These are phyloP conservation scores for Saxidomus purpurata DNA, from an alignment of 1,140 invertebrate species.

Conservation along the genomic window DNA sequence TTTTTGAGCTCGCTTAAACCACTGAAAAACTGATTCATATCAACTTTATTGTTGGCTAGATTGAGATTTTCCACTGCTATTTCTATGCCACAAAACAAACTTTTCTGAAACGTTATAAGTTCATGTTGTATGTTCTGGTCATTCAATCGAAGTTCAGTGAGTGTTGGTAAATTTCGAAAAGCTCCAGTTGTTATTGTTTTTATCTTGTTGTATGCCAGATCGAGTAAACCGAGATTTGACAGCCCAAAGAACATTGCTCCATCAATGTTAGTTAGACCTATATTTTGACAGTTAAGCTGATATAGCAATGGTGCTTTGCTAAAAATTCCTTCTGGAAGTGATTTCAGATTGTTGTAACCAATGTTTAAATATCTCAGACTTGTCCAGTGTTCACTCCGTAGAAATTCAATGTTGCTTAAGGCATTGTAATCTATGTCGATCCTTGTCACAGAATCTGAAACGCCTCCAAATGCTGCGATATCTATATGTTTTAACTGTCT, in stretches of 20 bases:
- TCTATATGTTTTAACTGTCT: conserved; percentile 93
- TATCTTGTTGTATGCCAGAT: conserved; percentile 74
- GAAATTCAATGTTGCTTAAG: conserved; percentile 91
- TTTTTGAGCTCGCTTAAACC: conserved; percentile 61
- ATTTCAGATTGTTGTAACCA: conserved; percentile 94
- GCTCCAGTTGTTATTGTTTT: conserved; percentile 64
- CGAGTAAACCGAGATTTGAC: conserved; percentile 67
- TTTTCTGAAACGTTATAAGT: neutral
- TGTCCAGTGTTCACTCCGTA: conserved; percentile 84
- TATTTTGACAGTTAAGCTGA: conserved; percentile 95
- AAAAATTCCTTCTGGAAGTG: conserved; percentile 93
- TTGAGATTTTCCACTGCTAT: conserved; percentile 57
- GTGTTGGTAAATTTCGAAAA: conserved; percentile 62
- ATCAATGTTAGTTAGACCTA: conserved; percentile 93
- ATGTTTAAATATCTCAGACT: conserved; percentile 92
- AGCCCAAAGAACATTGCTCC: conserved; percentile 89
- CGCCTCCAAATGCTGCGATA: conserved; percentile 92
- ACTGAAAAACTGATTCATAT: conserved; percentile 65
- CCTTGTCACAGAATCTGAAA: conserved; percentile 94
- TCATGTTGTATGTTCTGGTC: conserved; percentile 43
- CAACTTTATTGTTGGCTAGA: conserved; percentile 62
- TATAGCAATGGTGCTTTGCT: conserved; percentile 93
- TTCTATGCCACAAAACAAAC: conserved; percentile 60
- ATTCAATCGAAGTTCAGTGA: conserved; percentile 68
- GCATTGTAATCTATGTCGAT: conserved; percentile 96